Evolutionary conservation across 2,113 vertebrate species (phyloP).

Genomic region (Camarhynchus parvulus): DNA sequence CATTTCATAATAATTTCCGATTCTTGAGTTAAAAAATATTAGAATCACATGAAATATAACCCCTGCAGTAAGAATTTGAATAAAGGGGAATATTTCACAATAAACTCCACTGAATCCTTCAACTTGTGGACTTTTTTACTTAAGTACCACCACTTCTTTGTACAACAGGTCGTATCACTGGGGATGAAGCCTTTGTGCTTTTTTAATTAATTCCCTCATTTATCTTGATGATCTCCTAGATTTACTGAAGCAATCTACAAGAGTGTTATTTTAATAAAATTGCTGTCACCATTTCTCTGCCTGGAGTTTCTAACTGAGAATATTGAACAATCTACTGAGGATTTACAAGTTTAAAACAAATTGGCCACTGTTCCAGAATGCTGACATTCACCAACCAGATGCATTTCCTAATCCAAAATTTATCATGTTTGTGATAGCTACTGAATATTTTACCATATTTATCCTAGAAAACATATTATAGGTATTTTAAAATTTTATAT

Average conservation of each 20-base stretch:
- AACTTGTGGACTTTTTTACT: background rate
- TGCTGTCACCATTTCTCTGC: background rate
- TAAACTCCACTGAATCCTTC: background rate
- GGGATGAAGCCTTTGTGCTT: background rate
- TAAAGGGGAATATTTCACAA: background rate
- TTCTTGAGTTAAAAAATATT: background rate
- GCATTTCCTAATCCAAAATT: background rate
- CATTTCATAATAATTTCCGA: background rate
- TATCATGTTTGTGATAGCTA: background rate
- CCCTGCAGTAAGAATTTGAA: background rate
- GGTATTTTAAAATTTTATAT: background rate
- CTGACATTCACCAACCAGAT: background rate
- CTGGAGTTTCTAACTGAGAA: background rate
- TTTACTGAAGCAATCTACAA: slow-evolving; percentile 46
- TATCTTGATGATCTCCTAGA: slow-evolving; percentile 52
- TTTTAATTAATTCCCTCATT: slow-evolving; percentile 60
- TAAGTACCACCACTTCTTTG: background rate
- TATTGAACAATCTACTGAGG: background rate
- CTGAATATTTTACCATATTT: background rate
- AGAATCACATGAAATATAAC: background rate
- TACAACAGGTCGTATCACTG: background rate
- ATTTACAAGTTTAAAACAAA: slow-evolving; percentile 43
- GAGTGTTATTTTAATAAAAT: slow-evolving; percentile 52
- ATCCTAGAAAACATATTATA: background rate
- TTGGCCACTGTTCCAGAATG: background rate